Conservation (phyloP, 1,140 invertebrate species). For the Rhopalosiphum maidis region DNA sequence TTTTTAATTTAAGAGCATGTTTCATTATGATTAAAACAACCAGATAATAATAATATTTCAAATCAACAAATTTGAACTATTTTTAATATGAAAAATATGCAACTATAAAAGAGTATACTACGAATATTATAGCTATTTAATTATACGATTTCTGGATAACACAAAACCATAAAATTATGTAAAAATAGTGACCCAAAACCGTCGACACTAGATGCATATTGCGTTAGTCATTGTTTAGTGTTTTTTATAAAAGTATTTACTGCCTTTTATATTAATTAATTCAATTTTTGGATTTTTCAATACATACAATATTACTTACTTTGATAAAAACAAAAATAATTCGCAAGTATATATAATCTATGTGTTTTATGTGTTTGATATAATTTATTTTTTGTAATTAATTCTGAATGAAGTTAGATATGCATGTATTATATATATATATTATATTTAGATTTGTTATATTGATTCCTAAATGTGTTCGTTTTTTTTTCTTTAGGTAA, state of each 20-base stretch:
- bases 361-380: neutral
- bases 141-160: neutral
- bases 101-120: neutral
- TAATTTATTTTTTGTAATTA: neutral
- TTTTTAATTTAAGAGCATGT: neutral
- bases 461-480: neutral
- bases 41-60: neutral
- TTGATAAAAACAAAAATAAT: neutral
- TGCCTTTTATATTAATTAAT: neutral
- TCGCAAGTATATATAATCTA: neutral
- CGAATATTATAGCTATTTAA: neutral
- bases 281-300: neutral
- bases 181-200: neutral
- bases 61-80: neutral
- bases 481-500: neutral
- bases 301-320: neutral
- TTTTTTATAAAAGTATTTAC: neutral
- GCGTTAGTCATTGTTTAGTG: neutral
- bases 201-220: neutral
- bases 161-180: neutral
- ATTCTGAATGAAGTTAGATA: neutral
- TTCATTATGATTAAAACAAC: neutral
- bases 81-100: neutral
- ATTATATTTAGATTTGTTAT: neutral
- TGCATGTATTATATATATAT: neutral